Base-by-base conservation (phyloP, 2,888 invertebrate species). In the Spisula solida region DNA sequence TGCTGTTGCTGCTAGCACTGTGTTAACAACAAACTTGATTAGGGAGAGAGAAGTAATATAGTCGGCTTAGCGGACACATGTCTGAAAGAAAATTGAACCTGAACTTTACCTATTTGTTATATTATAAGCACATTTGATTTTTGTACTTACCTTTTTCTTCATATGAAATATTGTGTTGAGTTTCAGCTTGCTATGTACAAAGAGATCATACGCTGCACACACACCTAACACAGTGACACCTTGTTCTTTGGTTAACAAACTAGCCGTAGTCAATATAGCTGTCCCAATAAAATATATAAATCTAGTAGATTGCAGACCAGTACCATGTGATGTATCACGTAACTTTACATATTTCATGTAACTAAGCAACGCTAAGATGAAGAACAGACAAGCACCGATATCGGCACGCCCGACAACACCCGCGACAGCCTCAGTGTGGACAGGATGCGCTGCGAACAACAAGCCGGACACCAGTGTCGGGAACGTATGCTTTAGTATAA, bases 371-470 rank as follows among this genome's bases (percentile, higher is more conserved):
- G 99, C 98, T 91, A 98, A 97, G 90, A 99, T 97, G 97, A 98
- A 99, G 97, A 99, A 98, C 95, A 98, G 98, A 96, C 99, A 98
- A 20, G 99, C 98, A 47, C 98, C 98, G 78, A 99, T 97, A 96
- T 99, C 99, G 2, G 99, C 99, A 87, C 99, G 97, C 1, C 99
- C 99, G 20, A 99, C 99, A 82, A 96, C 92, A 88, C 95, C 99
- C 0, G 99, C 98, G 55, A 99, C 99, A 0, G 99, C 99, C 97
- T 99, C 99, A 5, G 99, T 98, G 97, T 99, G 99, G 94, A 99
- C 98, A 20, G 99, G 99, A 97, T 99, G 99, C 1, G 98, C 98
- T 55, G 99, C 99, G 96, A 99, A 99, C 70, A 99, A 97, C 14
- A 99, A 97, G 0, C 98, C 98, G 0, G 99, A 95, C 47, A 96